These are phyloP conservation scores for Subacronicta megacephala DNA, from an alignment of 2,888 invertebrate species.

Conservation along the genomic window DNA sequence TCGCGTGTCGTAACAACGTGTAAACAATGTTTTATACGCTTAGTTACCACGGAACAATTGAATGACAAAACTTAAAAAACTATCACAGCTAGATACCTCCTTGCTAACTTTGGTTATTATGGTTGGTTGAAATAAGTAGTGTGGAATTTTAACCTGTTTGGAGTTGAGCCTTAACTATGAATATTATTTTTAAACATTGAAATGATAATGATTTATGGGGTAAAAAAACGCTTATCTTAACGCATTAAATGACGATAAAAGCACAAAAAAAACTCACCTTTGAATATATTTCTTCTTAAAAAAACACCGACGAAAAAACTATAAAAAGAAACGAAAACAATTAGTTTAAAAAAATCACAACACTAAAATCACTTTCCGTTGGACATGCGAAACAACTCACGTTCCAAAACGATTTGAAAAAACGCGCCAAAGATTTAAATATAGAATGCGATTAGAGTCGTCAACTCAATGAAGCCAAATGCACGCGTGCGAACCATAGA, in stretches of 20 bases:
- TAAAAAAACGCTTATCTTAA: background rate
- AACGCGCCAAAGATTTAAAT: conserved; percentile 49
- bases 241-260: background rate
- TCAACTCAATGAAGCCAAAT: conserved; percentile 61
- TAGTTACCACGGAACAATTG: conserved; percentile 41
- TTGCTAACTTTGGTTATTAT: background rate
- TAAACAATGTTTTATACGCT: conserved; percentile 42
- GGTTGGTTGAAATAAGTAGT: background rate
- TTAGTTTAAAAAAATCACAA: conserved; percentile 55
- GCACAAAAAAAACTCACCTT: conserved; percentile 58
- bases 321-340: conserved; percentile 52
- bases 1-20: conserved; percentile 30
- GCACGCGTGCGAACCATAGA: conserved; percentile 63
- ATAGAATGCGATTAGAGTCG: conserved; percentile 61
- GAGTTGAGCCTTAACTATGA: too few species aligned
- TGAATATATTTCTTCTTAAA: conserved; percentile 40
- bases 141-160: background rate
- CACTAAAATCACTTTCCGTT: conserved; percentile 57
- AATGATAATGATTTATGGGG: background rate
- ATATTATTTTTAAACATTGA: too few species aligned
- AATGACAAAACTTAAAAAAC: conserved; percentile 30
- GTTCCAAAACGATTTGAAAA: conserved; percentile 55
- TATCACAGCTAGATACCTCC: background rate
- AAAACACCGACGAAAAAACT: conserved; percentile 58
- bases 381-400: conserved; percentile 57